phyloP scores from a whole-genome alignment of 2,113 vertebrate species.

The Pelmatolapia mariae region DNA sequence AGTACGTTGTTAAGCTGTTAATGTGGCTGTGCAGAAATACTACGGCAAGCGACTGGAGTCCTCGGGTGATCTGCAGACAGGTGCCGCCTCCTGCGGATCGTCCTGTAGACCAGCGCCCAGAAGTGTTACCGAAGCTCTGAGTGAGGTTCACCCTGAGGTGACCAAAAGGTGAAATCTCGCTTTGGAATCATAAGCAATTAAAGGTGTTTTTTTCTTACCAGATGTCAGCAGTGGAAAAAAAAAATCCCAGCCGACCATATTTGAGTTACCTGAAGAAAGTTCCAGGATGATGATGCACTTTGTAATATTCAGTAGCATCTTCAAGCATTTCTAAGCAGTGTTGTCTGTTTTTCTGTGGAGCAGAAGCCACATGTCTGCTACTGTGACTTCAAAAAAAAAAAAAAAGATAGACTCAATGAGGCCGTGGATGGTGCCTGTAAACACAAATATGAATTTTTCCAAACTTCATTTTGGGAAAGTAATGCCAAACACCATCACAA shows the following conservation, averaged over 20 bases:
- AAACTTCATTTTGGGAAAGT: background rate
- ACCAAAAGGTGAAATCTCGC: slow-evolving; percentile 26
- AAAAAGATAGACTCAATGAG: background rate
- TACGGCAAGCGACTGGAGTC: slow-evolving; percentile 61
- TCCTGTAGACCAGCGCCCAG: background rate
- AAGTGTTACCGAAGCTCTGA: slow-evolving; percentile 53
- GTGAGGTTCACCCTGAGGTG: slow-evolving; percentile 67
- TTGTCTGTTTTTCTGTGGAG: background rate
- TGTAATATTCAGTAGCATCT: background rate
- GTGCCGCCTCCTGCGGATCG: slow-evolving; percentile 49
- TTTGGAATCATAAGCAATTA: background rate
- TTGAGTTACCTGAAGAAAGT: background rate
- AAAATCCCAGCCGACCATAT: background rate
- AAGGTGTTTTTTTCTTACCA: background rate
- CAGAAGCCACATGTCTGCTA: background rate
- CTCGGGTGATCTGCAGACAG: slow-evolving; percentile 62
- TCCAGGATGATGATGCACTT: background rate
- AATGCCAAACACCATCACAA: background rate
- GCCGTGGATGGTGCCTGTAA: background rate
- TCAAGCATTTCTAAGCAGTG: background rate
- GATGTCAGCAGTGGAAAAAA: background rate
- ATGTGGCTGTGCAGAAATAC: slow-evolving; percentile 43
- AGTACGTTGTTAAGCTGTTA: background rate
- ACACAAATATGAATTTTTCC: background rate
- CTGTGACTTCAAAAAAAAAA: background rate